Percentiles rank a stretch among this genome's conserved stretches.
These are phyloP conservation scores for Pyrocoelia pectoralis DNA, from an alignment of 2,888 invertebrate genomes.

Conservation along the genomic window DNA sequence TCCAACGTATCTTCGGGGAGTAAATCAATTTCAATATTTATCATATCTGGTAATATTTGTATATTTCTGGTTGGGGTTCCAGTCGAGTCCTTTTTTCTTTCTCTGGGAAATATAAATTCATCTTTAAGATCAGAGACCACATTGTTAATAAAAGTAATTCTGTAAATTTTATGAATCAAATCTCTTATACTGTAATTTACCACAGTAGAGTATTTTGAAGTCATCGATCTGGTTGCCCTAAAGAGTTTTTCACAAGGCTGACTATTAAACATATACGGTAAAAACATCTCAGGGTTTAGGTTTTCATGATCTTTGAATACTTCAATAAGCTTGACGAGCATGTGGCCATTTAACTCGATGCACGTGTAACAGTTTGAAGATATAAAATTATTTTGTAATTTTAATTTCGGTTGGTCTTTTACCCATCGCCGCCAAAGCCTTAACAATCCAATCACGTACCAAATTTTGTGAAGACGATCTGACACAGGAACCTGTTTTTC, in stretches of 20 bases:
- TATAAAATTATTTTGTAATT: slow-evolving; percentile 7
- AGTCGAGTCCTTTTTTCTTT: too few species aligned
- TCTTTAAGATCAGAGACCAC: neutral
- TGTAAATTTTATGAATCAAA: neutral
- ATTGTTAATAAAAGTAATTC: neutral
- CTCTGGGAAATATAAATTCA: neutral
- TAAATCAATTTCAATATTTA: neutral
- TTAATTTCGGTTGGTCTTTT: neutral
- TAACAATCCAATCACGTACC: neutral
- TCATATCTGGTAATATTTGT: too few species aligned
- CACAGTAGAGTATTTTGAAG: neutral
- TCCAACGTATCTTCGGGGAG: neutral
- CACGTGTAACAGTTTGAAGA: slow-evolving; percentile 2
- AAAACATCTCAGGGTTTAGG: slow-evolving; percentile 2
- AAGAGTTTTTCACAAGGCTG: neutral
- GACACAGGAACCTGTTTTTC: neutral
- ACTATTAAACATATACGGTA: neutral
- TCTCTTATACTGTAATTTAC: slow-evolving; percentile 3
- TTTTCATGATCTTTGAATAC: neutral
- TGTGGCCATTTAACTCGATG: neutral
- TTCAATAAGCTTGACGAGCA: slow-evolving; percentile 1
- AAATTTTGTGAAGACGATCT: neutral
- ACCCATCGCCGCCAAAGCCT: slow-evolving; percentile 2
- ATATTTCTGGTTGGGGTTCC: too few species aligned
- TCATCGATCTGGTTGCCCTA: neutral